Conservation (phyloP, 2,113 vertebrate species). For the Tringa solitaria region DNA sequence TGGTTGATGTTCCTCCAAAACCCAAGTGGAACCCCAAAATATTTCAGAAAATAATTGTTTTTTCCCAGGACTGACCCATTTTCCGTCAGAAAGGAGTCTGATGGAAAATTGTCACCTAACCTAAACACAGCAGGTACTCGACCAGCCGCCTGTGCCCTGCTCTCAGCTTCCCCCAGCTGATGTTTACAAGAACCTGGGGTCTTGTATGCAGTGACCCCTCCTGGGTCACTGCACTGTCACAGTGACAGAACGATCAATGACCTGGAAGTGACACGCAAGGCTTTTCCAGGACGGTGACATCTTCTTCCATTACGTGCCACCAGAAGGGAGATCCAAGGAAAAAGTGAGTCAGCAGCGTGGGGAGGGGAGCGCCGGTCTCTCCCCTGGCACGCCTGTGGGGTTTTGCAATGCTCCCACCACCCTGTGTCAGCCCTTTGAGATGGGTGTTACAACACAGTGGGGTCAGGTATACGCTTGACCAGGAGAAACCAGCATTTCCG, state of each 20-base stretch:
- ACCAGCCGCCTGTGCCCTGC: fast-evolving
- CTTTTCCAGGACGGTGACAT: background rate
- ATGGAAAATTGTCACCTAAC: too few species aligned
- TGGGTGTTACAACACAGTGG: fast-evolving
- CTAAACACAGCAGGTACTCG: too few species aligned
- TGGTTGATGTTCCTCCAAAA: background rate
- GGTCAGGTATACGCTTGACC: fast-evolving
- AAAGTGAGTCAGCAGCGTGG: fast-evolving
- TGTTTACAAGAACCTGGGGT: background rate
- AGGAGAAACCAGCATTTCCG: fast-evolving
- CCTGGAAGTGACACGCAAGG: fast-evolving
- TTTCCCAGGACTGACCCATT: background rate
- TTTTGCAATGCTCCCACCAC: background rate
- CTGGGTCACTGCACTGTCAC: background rate
- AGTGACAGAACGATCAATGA: background rate
- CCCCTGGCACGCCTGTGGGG: fast-evolving
- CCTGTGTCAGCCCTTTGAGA: fast-evolving
- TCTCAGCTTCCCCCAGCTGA: fast-evolving
- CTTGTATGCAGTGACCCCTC: too few species aligned
- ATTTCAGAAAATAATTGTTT: background rate
- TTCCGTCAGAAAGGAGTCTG: background rate
- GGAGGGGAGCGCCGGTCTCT: fast-evolving
- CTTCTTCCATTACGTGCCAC: fast-evolving
- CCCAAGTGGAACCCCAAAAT: background rate
- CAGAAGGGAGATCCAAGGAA: fast-evolving